Conservation (phyloP, 2,113 vertebrate species). For the Papio anubis region DNA sequence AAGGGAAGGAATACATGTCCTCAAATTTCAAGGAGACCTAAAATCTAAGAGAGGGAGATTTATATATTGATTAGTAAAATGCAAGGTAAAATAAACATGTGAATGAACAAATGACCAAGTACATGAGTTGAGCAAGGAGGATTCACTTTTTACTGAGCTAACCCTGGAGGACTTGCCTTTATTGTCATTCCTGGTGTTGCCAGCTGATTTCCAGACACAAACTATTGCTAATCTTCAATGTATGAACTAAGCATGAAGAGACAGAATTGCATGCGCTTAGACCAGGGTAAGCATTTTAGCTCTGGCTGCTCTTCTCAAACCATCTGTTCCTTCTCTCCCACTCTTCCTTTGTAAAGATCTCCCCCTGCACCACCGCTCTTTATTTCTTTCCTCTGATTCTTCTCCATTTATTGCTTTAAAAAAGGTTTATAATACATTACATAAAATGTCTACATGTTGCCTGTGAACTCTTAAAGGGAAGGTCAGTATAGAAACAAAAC, state of each 20-base stretch:
- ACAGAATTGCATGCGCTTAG: background rate
- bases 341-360: conserved; percentile 39
- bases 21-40: background rate
- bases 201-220: conserved; percentile 21
- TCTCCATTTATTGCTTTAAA: conserved; percentile 36
- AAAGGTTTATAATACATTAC: conserved; percentile 36
- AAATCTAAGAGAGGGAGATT: background rate
- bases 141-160: background rate
- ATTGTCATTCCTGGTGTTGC: background rate
- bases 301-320: conserved; percentile 18
- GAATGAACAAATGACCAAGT: background rate
- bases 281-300: background rate
- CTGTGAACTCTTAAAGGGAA: conserved; percentile 26
- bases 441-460: conserved; percentile 20
- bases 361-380: background rate
- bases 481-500: conserved; percentile 55
- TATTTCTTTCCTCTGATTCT: background rate
- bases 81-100: background rate
- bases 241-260: background rate
- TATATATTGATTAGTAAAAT: background rate
- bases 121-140: background rate
- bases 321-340: conserved; percentile 58
- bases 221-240: background rate
- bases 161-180: background rate
- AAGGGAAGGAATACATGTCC: background rate